A percentile compares a stretch with the other conserved stretches of the same genome.
Evolutionary conservation across 2,797 vertebrate genomes (phyloP).

Genomic region (Dendrocincla tyrannina): DNA sequence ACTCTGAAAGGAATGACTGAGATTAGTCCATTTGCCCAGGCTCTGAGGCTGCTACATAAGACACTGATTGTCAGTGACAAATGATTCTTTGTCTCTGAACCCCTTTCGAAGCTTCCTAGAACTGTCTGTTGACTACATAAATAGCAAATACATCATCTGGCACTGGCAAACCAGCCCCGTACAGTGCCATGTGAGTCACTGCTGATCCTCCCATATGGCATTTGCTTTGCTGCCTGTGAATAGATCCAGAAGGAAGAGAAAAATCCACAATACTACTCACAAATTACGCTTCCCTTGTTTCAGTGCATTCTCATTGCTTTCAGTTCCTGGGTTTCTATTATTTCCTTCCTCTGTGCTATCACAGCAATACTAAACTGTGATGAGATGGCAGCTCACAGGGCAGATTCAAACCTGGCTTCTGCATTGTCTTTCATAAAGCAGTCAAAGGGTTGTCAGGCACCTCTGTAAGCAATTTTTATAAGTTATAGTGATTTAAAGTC

Average conservation of each 20-base stretch:
- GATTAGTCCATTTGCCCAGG: neutral
- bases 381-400: neutral
- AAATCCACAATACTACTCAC: neutral
- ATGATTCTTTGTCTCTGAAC: conserved; percentile 25
- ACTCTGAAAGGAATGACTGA: neutral
- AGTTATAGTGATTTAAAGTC: neutral
- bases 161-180: neutral
- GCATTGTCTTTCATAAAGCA: neutral
- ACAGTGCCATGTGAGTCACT: neutral
- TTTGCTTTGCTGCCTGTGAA: neutral
- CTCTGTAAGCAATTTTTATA: neutral
- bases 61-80: conserved; percentile 3
- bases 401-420: neutral
- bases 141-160: conserved; percentile 37
- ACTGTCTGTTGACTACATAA: conserved; percentile 29
- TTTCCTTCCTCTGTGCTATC: neutral
- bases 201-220: neutral
- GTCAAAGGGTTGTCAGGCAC: neutral
- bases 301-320: neutral
- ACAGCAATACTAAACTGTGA: neutral
- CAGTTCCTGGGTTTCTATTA: neutral
- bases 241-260: neutral
- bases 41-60: neutral
- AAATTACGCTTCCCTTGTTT: neutral
- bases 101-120: conserved; percentile 38